Conservation (phyloP, 1,140 invertebrate species). For the Ceratoteleas bidentatus region DNA sequence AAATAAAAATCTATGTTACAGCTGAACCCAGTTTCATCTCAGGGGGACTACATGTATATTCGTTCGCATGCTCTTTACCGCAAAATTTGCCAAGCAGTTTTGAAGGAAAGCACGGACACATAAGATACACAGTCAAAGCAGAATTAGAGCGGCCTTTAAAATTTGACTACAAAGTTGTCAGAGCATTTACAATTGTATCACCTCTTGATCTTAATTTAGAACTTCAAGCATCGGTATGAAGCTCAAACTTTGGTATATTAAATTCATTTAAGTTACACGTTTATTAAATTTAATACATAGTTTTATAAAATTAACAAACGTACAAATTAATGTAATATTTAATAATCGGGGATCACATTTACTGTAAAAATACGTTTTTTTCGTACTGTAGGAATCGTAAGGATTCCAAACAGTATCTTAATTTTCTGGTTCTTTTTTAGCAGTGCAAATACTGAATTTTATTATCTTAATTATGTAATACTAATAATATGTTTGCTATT, state of each 20-base stretch:
- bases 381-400: too few species aligned
- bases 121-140: constrained; percentile 90
- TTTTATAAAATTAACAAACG: too few species aligned
- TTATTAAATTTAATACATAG: too few species aligned
- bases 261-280: too few species aligned
- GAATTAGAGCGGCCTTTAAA: constrained; percentile 91
- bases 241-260: too few species aligned
- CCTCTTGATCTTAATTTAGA: constrained; percentile 90
- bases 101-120: constrained; percentile 89
- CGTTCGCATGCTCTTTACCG: constrained; percentile 86
- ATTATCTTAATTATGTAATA: not conserved
- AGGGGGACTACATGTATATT: constrained; percentile 85
- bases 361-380: too few species aligned
- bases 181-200: constrained; percentile 90
- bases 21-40: too few species aligned
- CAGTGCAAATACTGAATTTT: not conserved
- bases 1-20: too few species aligned
- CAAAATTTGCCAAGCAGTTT: constrained; percentile 88
- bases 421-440: too few species aligned
- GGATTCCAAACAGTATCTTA: too few species aligned
- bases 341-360: too few species aligned
- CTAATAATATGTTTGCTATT: not conserved
- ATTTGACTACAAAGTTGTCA: constrained; percentile 90
- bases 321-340: too few species aligned
- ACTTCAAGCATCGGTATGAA: constrained; percentile 81